Evolutionary conservation across 2,797 vertebrate genomes (phyloP).

Genomic region (Iguana delicatissima): DNA sequence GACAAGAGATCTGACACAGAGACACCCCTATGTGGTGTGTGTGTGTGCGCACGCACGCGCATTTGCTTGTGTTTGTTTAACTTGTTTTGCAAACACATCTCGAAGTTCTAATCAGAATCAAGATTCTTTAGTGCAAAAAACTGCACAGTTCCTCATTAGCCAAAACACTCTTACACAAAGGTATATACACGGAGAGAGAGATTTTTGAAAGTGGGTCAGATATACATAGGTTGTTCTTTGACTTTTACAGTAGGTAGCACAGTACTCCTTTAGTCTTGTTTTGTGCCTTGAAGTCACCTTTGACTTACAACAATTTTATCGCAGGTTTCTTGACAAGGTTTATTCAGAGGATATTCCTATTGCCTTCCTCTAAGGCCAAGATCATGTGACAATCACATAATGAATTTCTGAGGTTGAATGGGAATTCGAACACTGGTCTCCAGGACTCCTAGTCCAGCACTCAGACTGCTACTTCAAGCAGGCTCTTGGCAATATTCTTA

Average conservation of each 20-base stretch:
- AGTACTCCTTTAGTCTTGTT: neutral
- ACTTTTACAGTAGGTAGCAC: neutral
- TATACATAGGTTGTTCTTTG: neutral
- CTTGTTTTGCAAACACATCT: constrained; percentile 63
- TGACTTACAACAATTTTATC: too few species aligned
- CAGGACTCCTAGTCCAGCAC: too few species aligned
- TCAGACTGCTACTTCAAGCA: too few species aligned
- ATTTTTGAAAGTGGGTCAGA: constrained; percentile 4
- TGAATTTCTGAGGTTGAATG: too few species aligned
- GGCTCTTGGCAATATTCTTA: too few species aligned
- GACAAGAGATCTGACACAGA: constrained; percentile 71
- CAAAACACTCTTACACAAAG: constrained; percentile 20
- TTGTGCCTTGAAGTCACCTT: too few species aligned
- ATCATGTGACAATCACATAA: too few species aligned
- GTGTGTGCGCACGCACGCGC: neutral
- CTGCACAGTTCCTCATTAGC: constrained; percentile 38
- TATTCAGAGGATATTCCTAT: too few species aligned
- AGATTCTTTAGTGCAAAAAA: neutral
- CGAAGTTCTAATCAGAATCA: constrained; percentile 51
- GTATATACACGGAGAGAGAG: neutral
- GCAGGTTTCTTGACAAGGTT: too few species aligned
- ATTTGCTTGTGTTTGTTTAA: neutral
- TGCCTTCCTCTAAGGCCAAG: too few species aligned
- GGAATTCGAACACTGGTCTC: too few species aligned
- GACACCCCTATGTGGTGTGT: constrained; percentile 37